These are phyloP conservation scores for Indicator maculatus DNA, from an alignment of 2,113 vertebrate species.

Conservation along the genomic window DNA sequence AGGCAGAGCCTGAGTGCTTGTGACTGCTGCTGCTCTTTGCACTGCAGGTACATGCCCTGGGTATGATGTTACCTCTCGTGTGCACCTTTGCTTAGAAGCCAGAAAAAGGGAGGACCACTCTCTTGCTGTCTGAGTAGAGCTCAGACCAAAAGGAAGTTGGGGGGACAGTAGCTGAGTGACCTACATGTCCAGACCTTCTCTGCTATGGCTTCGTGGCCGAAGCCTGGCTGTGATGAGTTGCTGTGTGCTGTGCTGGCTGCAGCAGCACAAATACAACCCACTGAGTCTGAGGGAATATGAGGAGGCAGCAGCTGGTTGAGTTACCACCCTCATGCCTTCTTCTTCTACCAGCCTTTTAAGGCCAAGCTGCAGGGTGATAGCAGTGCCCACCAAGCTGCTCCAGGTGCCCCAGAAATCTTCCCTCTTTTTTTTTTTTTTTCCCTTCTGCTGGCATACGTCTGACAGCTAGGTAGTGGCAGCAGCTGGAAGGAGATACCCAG, in stretches of 20 bases:
- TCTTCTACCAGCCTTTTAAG: not conserved
- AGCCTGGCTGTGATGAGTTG: not conserved
- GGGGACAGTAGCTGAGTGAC: not conserved
- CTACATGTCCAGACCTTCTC: not conserved
- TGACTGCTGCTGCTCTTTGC: not conserved
- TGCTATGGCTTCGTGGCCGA: accelerated
- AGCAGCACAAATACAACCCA: not conserved
- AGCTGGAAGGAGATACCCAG: not conserved
- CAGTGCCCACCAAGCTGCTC: not conserved
- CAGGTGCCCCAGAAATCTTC: not conserved
- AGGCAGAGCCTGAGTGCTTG: not conserved
- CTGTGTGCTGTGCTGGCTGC: not conserved
- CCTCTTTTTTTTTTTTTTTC: too few species aligned
- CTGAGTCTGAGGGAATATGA: not conserved
- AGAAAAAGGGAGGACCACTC: not conserved
- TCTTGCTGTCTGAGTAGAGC: not conserved
- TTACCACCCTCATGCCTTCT: not conserved
- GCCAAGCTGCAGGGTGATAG: not conserved
- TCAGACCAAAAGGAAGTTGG: not conserved
- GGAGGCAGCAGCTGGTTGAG: not conserved
- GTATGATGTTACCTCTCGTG: not conserved
- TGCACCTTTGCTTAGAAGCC: not conserved
- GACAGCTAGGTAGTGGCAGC: not conserved
- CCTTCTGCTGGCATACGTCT: not conserved
- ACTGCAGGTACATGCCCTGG: not conserved